Evolutionary conservation across 2,113 vertebrate genomes (phyloP).

Genomic region (Tachycineta bicolor): DNA sequence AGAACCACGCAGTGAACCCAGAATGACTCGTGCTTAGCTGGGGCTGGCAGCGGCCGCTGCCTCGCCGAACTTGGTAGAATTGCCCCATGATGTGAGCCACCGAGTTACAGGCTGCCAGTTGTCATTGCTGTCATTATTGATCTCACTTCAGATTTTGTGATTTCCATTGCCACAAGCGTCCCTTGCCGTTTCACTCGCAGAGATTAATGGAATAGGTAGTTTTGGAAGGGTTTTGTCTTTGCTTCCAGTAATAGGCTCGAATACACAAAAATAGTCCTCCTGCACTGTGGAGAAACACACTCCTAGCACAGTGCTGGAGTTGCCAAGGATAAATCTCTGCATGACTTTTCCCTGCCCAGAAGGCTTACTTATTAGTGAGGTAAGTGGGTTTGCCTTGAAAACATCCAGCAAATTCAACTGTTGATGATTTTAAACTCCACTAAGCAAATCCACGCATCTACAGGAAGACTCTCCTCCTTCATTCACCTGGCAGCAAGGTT

Average conservation of each 20-base stretch:
- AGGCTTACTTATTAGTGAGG: background rate
- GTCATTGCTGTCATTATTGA: background rate
- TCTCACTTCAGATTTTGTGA: background rate
- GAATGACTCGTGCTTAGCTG: background rate
- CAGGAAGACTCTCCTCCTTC: background rate
- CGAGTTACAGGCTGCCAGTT: background rate
- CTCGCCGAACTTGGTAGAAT: background rate
- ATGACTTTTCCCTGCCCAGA: background rate
- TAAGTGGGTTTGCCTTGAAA: slow-evolving; percentile 5
- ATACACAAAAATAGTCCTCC: background rate
- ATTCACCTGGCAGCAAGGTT: background rate
- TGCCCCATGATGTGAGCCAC: background rate
- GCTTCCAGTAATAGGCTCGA: background rate
- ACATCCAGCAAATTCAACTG: background rate
- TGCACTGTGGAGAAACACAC: background rate
- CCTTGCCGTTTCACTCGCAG: background rate
- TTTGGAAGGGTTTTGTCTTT: background rate
- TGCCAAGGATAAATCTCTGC: background rate
- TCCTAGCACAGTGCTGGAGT: background rate
- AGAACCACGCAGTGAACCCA: background rate
- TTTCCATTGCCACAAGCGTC: background rate
- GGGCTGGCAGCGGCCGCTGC: background rate
- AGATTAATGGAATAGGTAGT: background rate
- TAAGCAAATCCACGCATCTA: background rate
- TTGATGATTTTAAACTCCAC: background rate